phyloP scores from a whole-genome alignment of 2,113 vertebrate species.

The Ranitomeya variabilis region DNA sequence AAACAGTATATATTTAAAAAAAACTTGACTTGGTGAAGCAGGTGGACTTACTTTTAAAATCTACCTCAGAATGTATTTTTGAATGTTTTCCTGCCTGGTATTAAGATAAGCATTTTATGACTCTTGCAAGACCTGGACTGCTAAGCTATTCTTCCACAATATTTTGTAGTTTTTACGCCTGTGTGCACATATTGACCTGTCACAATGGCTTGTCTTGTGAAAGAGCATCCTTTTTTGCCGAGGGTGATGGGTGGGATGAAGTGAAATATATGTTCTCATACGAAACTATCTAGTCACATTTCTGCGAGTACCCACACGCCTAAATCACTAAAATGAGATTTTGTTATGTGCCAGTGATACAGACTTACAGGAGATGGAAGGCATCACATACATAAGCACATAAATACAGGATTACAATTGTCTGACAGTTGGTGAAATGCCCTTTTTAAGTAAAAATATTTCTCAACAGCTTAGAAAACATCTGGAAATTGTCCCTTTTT shows the following conservation, averaged over 20 bases:
- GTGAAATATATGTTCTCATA: not conserved
- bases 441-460: not conserved
- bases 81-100: too few relatives aligned
- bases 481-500: not conserved
- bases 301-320: not conserved
- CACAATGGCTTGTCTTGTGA: not conserved
- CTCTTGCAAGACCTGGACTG: too few relatives aligned
- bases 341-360: not conserved
- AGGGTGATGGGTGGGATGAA: not conserved
- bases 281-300: not conserved
- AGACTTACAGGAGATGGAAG: not conserved
- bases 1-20: too few relatives aligned
- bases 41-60: too few relatives aligned
- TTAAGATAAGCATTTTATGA: too few relatives aligned
- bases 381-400: not conserved
- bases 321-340: slow-evolving; percentile 24
- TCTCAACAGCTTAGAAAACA: not conserved
- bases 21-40: too few relatives aligned
- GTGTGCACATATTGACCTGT: not conserved
- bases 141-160: not conserved
- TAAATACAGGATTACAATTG: not conserved
- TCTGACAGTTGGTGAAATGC: not conserved
- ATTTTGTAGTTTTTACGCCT: not conserved
- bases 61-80: too few relatives aligned
- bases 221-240: not conserved